Base-by-base conservation (phyloP, 2,113 vertebrate species). In the Lophotis ruficrista region DNA sequence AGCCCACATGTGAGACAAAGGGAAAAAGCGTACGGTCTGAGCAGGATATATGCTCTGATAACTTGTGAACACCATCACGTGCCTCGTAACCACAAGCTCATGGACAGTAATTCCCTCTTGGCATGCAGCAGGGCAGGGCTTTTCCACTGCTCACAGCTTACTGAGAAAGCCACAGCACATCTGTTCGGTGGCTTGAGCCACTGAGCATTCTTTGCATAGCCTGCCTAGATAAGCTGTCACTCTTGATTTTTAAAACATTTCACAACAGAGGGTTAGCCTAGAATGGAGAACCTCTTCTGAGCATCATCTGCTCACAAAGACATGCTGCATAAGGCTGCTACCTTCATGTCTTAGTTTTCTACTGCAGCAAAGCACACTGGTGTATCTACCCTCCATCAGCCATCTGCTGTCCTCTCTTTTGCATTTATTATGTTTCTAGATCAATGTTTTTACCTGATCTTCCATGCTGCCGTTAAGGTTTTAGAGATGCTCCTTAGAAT, bases 161-260 rank as follows among this genome's bases (percentile, higher is more conserved):
- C 78, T 7, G 77, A 76, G 95, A 83, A 73, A 94, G 94, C 89
- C 75, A 79, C 61, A 77, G 73, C 91, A 96, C 95, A 95, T 95
- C 95, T 96, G 95, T 87, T 95, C 45, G 0, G 54, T 43, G 83
- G 28, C 84, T 79, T 90, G 92, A 93, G 88, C 93, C 80, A 68
- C 11, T 78, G 91, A 89, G 48, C 92, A 93, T 96, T 96, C 96
- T 73, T 86, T 58, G 73, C 91, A 95, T 95, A 94, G 83, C 73
- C 89, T 37, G 87, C 66, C 83, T 91, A 70, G 65, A 80, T 87
- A 91, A 95, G 90, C 89, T 96, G 94, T 94, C 89, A 78, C 89
- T 94, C 89, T 84, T 93, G 70, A 91, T 96, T 95, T 96, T 96
- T 95, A 93, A 94, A 97, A 30, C 61, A 79, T 89, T 93, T 96